Evolutionary conservation across 2,888 invertebrate species (phyloP).

Genomic region (Brachycybe producta): DNA sequence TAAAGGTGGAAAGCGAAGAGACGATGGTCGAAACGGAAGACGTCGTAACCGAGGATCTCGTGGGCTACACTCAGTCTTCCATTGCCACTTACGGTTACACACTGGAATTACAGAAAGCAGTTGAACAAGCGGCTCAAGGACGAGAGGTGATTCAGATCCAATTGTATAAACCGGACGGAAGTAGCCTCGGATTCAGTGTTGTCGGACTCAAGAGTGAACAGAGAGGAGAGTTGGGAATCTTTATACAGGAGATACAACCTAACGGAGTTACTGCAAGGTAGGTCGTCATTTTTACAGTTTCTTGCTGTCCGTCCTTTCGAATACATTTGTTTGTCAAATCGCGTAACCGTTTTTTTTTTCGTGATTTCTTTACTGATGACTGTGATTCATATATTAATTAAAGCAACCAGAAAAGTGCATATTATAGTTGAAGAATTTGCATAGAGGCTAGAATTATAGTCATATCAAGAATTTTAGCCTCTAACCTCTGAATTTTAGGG

Average conservation of each 20-base stretch:
- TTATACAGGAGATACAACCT: conserved; percentile 51
- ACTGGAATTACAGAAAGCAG: conserved; percentile 43
- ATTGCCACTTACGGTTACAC: conserved; percentile 35
- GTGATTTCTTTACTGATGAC: too few relatives aligned
- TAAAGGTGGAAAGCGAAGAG: too few relatives aligned
- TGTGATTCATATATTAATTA: too few relatives aligned
- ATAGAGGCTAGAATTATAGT: too few relatives aligned
- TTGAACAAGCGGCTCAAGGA: conserved; percentile 44
- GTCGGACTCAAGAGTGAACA: conserved; percentile 47
- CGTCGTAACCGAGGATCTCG: neutral
- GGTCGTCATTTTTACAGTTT: conserved; percentile 25
- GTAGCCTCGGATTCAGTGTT: conserved; percentile 56
- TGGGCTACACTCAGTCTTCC: conserved; percentile 20
- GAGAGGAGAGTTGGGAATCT: conserved; percentile 51
- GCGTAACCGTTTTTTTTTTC: too few relatives aligned
- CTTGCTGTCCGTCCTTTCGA: neutral
- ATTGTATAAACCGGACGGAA: conserved; percentile 48
- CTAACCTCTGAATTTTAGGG: too few relatives aligned
- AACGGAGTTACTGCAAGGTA: conserved; percentile 51
- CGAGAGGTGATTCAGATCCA: conserved; percentile 45
- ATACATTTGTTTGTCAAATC: too few relatives aligned
- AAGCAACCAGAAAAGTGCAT: too few relatives aligned
- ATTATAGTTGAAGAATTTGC: too few relatives aligned
- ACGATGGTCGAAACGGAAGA: too few relatives aligned
- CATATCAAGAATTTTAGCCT: too few relatives aligned